These are phyloP conservation scores for Leptinotarsa lineolata DNA, from an alignment of 1,140 invertebrate genomes.

Conservation along the genomic window DNA sequence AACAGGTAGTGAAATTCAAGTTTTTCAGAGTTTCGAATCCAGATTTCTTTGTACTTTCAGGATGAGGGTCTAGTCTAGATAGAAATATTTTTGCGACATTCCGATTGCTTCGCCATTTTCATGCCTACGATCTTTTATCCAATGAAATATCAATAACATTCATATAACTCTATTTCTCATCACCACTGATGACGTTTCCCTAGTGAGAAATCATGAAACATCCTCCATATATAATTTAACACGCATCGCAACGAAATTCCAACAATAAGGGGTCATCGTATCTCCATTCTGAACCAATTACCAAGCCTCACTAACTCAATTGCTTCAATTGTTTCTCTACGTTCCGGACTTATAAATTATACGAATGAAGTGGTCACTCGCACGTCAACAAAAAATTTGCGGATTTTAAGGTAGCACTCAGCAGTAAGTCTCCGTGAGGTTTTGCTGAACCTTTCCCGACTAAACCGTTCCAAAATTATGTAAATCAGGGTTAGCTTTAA, in stretches of 20 bases:
- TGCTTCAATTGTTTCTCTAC: neutral
- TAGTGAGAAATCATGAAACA: no score
- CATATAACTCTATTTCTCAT: no score
- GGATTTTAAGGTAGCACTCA: neutral
- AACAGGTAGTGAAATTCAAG: no score
- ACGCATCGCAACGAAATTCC: neutral
- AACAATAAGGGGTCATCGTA: neutral
- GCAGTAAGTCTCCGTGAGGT: neutral
- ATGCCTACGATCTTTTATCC: no score
- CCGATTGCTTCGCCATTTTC: slow-evolving; percentile 71
- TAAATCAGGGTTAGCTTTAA: slow-evolving; percentile 26
- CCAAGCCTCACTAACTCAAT: neutral
- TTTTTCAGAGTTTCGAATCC: no score
- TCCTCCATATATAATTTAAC: no score
- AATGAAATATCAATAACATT: no score
- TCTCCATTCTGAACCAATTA: neutral
- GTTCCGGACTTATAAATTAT: neutral
- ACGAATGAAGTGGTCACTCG: neutral
- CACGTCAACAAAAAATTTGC: neutral
- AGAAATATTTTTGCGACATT: no score
- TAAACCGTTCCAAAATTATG: slow-evolving; percentile 27
- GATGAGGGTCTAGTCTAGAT: no score
- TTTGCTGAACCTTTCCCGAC: neutral
- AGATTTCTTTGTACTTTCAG: no score
- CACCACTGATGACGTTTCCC: no score